Base-by-base conservation (phyloP, 1,140 invertebrate genomes). In the Limonius californicus region DNA sequence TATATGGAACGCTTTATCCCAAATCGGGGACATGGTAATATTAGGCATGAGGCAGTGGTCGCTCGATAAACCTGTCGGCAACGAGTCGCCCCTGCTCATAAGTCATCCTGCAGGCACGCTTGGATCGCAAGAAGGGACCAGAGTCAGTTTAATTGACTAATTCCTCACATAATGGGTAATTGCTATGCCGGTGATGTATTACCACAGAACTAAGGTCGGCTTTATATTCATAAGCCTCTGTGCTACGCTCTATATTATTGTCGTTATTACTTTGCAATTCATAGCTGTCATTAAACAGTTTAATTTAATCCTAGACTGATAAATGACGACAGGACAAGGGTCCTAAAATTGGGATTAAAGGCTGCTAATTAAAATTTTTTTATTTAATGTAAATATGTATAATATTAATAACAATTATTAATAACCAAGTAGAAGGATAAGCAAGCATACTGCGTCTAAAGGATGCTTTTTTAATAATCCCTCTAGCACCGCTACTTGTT, bases 111-210 rank as follows among this genome's bases (percentile, higher is more conserved):
- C 45, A 47, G 69, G 69, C 59, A 71, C 69, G 63, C 60, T 61
- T 35, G 65, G 62, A 56, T 68, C 54, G 59, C 59, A 62, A 43
- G 30, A 56, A 47, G 69, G 63, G 63, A 39, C 43, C 55, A 55
- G 53, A 63, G 66, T 55, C 66, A 59, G 53, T 64, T 71, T 71
- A 71, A 71, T 71, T 71, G 68, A 71, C 69, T 71, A 71, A 71
- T 71, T 71, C 69, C 69, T 71, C 57, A 63, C 63, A 69, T 70
- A 71, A 71, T 71, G 66, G 69, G 68, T 69, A 71, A 71, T 71
- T 71, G 69, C 69, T 71, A 71, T 71, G 65, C 69, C 65, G 63
- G 64, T 69, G 64, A 69, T 64, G 63, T 68, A 68, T 67, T 68
- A 57, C 65, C 64, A 27, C 12, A 18, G 45, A 50, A 11, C 45